Base-by-base conservation (phyloP, 2,888 invertebrate genomes). In the Epistrophe grossulariae region DNA sequence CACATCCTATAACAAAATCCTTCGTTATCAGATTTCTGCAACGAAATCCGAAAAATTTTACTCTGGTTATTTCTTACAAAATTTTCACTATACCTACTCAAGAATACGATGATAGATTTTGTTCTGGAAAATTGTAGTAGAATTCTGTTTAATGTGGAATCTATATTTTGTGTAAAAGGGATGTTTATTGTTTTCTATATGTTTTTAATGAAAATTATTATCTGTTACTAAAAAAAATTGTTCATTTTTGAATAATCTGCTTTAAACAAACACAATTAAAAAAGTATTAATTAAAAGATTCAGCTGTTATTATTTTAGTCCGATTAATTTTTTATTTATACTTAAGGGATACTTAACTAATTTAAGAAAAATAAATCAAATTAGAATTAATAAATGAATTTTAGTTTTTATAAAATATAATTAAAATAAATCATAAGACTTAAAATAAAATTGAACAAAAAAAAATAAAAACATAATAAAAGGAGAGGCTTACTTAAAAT, bases 221-320 rank as follows among this genome's bases (percentile, higher is more conserved):
- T 31, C 4, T 28, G 13, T 3, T 52, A 28, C 13, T 52, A 70
- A n/a, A 11, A n/a, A 64, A 15, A 66, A 35, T 64, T 64, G 60
- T 74, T 71, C 52, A 48, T 64, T 71, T 57, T 64, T 52, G 52
- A n/a, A 35, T 68, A 68, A 71, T 60, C 9, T 60, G 79, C 64
- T 60, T 79, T 40, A 71, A 79, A 79, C n/a, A 10, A 43, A 31
- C 45, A 48, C 17, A 38, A 43, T 15, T 2, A 62, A 45, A 70
- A 57, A 57, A 79, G 79, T 71, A 82, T 77, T 82, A 71, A 28
- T 40, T 31, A 13, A 62, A 40, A n/a, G 45, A 57, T 40, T 78
- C 60, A 73, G 66, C 43, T 68, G 50, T 71, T 71, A 55, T 68
- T 60, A 50, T 35, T 50, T 45, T n/a, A 45, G 11, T 28, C 31